Evolutionary conservation across 2,888 invertebrate species (phyloP).

Genomic region (Trachelus troglodyta): DNA sequence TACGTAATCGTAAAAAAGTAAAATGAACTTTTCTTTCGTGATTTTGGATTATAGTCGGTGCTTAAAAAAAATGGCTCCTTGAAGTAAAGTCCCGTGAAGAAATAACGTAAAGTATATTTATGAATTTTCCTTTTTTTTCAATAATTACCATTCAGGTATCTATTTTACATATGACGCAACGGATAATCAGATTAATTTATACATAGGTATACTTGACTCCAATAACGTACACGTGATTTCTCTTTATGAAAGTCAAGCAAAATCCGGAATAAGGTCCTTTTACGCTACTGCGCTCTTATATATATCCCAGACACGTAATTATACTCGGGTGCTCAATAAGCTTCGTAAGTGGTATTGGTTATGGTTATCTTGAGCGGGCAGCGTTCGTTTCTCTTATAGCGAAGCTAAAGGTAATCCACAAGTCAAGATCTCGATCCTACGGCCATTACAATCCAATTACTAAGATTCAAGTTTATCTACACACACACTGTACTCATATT

Average conservation of each 20-base stretch:
- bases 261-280: not conserved
- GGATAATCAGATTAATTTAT: not conserved
- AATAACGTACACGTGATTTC: not conserved
- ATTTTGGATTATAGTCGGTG: no score
- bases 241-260: not conserved
- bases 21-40: no score
- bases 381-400: not conserved
- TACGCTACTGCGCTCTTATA: not conserved
- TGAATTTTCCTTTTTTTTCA: not conserved
- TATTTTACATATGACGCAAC: not conserved
- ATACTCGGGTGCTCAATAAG: not conserved
- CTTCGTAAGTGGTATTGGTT: not conserved
- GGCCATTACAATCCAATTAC: not conserved
- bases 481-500: not conserved
- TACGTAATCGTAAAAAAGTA: no score
- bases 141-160: not conserved
- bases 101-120: no score
- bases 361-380: not conserved
- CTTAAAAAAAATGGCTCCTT: not conserved
- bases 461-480: not conserved
- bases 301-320: not conserved
- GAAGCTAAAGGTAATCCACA: not conserved
- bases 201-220: not conserved
- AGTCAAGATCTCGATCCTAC: not conserved
- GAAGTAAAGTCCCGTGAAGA: no score